Evolutionary conservation across 92 coral and sea anemone genomes (phyloP).

Genomic region (Porites lobata): DNA sequence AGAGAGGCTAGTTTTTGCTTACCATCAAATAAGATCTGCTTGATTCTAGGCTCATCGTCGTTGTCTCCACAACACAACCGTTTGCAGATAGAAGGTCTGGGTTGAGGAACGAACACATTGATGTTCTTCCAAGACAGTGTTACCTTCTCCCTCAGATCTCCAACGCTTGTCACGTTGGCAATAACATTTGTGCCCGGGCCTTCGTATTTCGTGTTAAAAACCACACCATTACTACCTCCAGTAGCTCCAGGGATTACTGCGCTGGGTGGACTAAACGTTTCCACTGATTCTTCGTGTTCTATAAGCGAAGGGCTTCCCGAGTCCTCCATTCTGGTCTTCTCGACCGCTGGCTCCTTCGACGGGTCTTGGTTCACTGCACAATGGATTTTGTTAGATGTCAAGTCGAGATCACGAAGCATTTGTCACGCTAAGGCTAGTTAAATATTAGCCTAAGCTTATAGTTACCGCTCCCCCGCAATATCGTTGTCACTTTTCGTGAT

Average conservation of each 20-base stretch:
- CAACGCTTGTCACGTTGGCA: conserved; percentile 72
- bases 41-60: conserved; percentile 66
- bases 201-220: conserved; percentile 41
- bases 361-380: conserved; percentile 19
- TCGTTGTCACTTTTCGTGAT: background rate
- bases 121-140: conserved; percentile 83
- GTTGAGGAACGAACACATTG: conserved; percentile 85
- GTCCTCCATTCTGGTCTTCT: conserved; percentile 24
- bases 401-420: background rate
- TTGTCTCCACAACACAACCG: conserved; percentile 73
- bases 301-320: conserved; percentile 48
- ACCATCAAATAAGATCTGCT: conserved; percentile 92
- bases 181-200: conserved; percentile 62
- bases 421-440: conserved; percentile 27
- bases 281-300: conserved; percentile 25
- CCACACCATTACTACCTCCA: conserved; percentile 12
- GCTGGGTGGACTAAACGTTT: conserved; percentile 5
- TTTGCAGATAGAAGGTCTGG: conserved; percentile 73
- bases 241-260: conserved; percentile 12
- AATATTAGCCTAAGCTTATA: conserved; percentile 1
- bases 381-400: conserved; percentile 14
- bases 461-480: background rate
- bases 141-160: conserved; percentile 69
- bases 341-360: background rate
- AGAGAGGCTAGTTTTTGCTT: background rate